Percentiles rank a stretch among this genome's conserved stretches.
Conservation (phyloP, 2,113 vertebrate species). For the Chaetura pelagica region DNA sequence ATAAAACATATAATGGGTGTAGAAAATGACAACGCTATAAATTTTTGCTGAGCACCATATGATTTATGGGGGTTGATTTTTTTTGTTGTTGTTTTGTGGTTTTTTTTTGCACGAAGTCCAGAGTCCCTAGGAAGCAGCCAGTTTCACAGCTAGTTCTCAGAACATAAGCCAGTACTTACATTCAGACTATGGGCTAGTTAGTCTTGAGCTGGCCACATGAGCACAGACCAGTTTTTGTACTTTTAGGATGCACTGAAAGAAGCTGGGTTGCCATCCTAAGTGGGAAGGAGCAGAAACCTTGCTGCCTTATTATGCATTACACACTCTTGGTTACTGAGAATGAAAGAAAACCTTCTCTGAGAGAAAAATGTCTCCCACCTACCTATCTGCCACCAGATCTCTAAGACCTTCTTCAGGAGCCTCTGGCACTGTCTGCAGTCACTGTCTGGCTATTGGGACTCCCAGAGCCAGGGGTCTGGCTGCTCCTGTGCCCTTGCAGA, state of each 20-base stretch:
- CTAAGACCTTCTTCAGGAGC: background rate
- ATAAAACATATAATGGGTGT: rapidly evolving
- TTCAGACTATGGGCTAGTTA: background rate
- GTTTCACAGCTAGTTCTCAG: background rate
- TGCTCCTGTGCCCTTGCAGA: background rate
- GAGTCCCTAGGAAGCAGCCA: background rate
- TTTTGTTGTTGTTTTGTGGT: too few relatives aligned
- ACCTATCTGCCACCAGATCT: background rate
- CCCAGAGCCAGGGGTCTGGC: too few relatives aligned
- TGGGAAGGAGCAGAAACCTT: background rate
- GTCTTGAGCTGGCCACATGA: background rate
- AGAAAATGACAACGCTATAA: background rate
- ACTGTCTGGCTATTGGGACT: rapidly evolving
- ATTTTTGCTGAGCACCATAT: rapidly evolving
- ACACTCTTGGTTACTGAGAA: background rate
- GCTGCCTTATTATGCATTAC: background rate
- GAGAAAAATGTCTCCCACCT: background rate
- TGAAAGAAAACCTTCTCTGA: background rate
- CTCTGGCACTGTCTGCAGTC: background rate
- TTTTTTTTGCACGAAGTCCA: background rate
- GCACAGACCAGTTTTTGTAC: background rate
- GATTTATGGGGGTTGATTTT: rapidly evolving
- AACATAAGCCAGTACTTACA: background rate
- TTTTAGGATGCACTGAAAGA: background rate
- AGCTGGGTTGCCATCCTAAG: background rate